A percentile compares a stretch with the other conserved stretches of the same genome.
phyloP scores from a whole-genome alignment of 1,140 invertebrate genomes.

The Coelopa frigida region DNA sequence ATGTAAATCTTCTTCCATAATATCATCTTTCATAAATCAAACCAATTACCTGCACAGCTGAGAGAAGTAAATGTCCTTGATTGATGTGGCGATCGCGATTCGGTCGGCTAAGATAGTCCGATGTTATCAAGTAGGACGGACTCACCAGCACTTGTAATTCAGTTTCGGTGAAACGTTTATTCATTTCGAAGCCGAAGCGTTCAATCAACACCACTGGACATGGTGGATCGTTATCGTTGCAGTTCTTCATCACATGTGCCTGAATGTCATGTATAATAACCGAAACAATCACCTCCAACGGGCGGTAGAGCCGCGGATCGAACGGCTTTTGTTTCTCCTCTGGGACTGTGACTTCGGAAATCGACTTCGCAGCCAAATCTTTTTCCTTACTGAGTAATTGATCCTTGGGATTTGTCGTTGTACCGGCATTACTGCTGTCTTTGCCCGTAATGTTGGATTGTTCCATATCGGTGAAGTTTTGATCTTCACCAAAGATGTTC shows the following conservation, averaged over 20 bases:
- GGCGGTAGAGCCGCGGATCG: constrained; percentile 80
- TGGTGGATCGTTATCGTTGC: constrained; percentile 74
- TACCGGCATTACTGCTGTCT: constrained; percentile 21
- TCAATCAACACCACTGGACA: constrained; percentile 87
- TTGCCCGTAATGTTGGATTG: constrained; percentile 46
- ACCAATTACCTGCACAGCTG: constrained; percentile 67
- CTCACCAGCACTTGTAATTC: constrained; percentile 85
- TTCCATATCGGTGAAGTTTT: constrained; percentile 88
- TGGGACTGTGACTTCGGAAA: constrained; percentile 51
- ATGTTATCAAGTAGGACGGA: constrained; percentile 75
- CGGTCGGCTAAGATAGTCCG: constrained; percentile 61
- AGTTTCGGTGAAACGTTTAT: constrained; percentile 85
- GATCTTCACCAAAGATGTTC: constrained; percentile 94
- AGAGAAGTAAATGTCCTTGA: constrained; percentile 83
- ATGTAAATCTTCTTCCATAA: background rate
- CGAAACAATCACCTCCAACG: constrained; percentile 84
- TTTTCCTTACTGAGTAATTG: constrained; percentile 37
- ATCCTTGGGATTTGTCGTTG: constrained; percentile 33
- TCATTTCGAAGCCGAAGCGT: constrained; percentile 93
- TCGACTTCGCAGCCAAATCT: constrained; percentile 47
- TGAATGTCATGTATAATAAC: constrained; percentile 94
- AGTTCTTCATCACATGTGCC: constrained; percentile 85
- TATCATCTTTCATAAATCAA: constrained; percentile 1
- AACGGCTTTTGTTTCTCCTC: constrained; percentile 56
- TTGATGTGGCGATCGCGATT: constrained; percentile 68